Conservation (phyloP, 2,888 invertebrate species). For the Arge pagana region DNA sequence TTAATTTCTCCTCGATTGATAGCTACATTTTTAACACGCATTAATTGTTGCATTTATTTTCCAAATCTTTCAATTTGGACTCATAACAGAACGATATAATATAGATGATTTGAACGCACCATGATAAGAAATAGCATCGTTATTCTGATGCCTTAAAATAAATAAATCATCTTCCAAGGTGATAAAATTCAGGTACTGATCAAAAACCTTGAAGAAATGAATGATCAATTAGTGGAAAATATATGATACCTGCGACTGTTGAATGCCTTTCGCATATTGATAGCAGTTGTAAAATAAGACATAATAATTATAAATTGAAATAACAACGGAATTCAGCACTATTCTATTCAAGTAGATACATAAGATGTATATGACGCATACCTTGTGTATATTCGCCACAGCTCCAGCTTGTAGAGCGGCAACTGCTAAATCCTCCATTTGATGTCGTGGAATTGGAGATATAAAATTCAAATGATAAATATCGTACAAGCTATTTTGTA, state of each 20-base stretch:
- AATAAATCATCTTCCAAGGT: slow-evolving; percentile 98
- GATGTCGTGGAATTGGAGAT: slow-evolving; percentile 90
- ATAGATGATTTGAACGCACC: slow-evolving; percentile 59
- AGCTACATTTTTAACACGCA: slow-evolving; percentile 62
- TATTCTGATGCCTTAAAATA: slow-evolving; percentile 89
- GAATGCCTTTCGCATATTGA: no score
- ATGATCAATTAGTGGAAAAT: background rate
- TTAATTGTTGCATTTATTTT: slow-evolving; percentile 2
- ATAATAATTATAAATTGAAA: no score
- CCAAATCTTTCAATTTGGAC: slow-evolving; percentile 2
- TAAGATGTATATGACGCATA: no score
- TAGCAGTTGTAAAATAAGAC: no score
- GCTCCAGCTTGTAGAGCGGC: slow-evolving; percentile 89
- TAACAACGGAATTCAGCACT: background rate
- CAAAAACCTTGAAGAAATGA: slow-evolving; percentile 73
- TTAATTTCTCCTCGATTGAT: slow-evolving; percentile 93
- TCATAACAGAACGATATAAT: slow-evolving; percentile 2
- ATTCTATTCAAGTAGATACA: background rate
- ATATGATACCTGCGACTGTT: no score
- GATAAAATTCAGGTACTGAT: slow-evolving; percentile 98
- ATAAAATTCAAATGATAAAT: slow-evolving; percentile 96
- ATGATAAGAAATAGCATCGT: slow-evolving; percentile 90
- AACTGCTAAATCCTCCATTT: slow-evolving; percentile 93
- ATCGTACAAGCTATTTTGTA: slow-evolving; percentile 89
- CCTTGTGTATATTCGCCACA: slow-evolving; percentile 91